These are phyloP conservation scores for Doryteuthis pealeii DNA, from an alignment of 1,140 invertebrate species.

Conservation along the genomic window DNA sequence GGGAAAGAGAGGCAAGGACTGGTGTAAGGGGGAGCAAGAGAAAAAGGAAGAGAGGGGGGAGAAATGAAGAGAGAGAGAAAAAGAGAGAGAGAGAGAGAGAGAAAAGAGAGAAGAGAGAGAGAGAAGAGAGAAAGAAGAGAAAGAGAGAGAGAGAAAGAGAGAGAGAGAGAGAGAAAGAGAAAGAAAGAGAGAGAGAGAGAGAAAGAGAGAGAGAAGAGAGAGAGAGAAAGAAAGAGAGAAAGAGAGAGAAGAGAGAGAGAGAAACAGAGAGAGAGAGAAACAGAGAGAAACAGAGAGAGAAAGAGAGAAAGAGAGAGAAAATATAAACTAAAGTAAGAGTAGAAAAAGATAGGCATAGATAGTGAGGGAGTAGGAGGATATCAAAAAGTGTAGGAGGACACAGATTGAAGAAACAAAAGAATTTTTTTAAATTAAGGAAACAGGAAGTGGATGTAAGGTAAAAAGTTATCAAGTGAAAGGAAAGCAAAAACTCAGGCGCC, in stretches of 20 bases:
- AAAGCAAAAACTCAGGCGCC: too few species aligned
- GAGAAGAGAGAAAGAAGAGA: background rate
- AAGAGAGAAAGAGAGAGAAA: background rate
- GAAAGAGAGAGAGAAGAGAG: background rate
- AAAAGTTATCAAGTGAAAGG: too few species aligned
- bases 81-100: too few species aligned
- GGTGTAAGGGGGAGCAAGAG: too few species aligned
- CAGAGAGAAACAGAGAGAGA: background rate
- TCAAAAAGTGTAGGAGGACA: background rate
- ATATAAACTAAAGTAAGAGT: background rate
- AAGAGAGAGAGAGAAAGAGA: background rate
- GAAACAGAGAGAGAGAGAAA: background rate
- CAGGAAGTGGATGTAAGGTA: background rate
- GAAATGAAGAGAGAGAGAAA: too few species aligned
- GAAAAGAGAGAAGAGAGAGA: background rate
- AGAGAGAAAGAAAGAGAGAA: background rate
- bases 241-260: background rate
- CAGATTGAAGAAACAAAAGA: background rate
- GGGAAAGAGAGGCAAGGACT: too few species aligned
- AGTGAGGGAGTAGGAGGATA: background rate
- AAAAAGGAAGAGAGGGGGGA: too few species aligned
- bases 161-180: background rate
- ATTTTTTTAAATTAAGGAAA: background rate
- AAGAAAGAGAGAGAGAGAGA: background rate
- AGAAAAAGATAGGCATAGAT: background rate